Evolutionary conservation across 2,888 invertebrate species (phyloP).

Genomic region (Calliphora vomitoria): DNA sequence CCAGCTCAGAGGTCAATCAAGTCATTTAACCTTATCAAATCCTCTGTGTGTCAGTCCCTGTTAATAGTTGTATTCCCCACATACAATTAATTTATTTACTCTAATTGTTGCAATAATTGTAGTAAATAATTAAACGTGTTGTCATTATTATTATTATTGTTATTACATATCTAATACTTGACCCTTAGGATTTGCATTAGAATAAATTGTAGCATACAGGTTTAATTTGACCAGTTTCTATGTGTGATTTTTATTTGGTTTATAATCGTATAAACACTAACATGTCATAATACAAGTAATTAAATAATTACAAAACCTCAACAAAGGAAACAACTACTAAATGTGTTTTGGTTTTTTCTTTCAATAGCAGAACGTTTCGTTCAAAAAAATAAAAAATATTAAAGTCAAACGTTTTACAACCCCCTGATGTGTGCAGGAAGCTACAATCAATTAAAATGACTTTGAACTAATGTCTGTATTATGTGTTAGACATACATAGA

Average conservation of each 20-base stretch:
- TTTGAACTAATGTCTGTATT: background rate
- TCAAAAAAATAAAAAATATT: background rate
- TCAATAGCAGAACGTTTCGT: no score
- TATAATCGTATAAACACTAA: background rate
- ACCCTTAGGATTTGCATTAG: background rate
- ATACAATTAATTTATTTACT: slow-evolving; percentile 17
- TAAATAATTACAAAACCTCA: slow-evolving; percentile 57
- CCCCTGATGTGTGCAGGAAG: background rate
- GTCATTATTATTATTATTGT: slow-evolving; percentile 20
- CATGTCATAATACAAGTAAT: slow-evolving; percentile 36
- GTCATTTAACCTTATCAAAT: no score
- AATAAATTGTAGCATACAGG: background rate
- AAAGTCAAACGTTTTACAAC: background rate
- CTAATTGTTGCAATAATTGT: slow-evolving; percentile 40
- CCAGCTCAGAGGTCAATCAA: no score
- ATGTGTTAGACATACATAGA: background rate
- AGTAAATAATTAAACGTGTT: slow-evolving; percentile 21
- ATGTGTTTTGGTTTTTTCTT: background rate
- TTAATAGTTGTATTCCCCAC: background rate
- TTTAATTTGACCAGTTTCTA: slow-evolving; percentile 14
- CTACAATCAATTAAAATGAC: background rate
- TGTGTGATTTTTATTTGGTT: background rate
- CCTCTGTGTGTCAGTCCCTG: background rate
- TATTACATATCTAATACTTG: background rate
- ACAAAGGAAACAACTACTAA: background rate